Conservation (phyloP, 2,797 vertebrate genomes). For the Gobio occitaniae region DNA sequence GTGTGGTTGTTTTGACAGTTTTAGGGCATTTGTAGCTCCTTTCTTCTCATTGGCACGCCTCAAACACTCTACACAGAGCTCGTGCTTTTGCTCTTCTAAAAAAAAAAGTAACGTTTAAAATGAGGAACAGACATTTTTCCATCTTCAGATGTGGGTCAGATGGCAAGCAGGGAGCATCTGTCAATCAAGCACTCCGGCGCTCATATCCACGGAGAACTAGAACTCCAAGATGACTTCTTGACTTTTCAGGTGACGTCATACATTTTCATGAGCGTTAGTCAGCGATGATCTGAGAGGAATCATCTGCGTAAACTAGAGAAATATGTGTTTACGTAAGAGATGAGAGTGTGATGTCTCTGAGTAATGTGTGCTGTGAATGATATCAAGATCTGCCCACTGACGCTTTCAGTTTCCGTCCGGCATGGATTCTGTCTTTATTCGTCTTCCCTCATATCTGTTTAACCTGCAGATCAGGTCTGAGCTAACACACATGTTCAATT, state of each 20-base stretch:
- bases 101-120: not conserved
- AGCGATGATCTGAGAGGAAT: conserved; percentile 63
- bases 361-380: conserved; percentile 67
- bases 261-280: conserved; percentile 60
- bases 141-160: conserved; percentile 14
- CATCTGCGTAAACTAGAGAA: conserved; percentile 64
- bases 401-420: conserved; percentile 51
- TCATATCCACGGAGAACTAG: conserved; percentile 58
- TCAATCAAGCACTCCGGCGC: conserved; percentile 45
- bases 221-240: conserved; percentile 46
- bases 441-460: not conserved
- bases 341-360: conserved; percentile 66
- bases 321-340: conserved; percentile 63
- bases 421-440: not conserved
- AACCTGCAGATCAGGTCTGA: conserved; percentile 57
- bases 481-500: conserved; percentile 52
- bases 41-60: not conserved
- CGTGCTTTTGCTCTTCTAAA: not conserved
- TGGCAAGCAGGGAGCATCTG: conserved; percentile 7
- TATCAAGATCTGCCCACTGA: conserved; percentile 68
- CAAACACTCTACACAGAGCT: not conserved
- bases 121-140: conserved; percentile 21
- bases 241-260: conserved; percentile 66
- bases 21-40: not conserved
- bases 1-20: not conserved